phyloP scores from a whole-genome alignment of 2,888 invertebrate genomes.

The Hofmannophila pseudospretella region DNA sequence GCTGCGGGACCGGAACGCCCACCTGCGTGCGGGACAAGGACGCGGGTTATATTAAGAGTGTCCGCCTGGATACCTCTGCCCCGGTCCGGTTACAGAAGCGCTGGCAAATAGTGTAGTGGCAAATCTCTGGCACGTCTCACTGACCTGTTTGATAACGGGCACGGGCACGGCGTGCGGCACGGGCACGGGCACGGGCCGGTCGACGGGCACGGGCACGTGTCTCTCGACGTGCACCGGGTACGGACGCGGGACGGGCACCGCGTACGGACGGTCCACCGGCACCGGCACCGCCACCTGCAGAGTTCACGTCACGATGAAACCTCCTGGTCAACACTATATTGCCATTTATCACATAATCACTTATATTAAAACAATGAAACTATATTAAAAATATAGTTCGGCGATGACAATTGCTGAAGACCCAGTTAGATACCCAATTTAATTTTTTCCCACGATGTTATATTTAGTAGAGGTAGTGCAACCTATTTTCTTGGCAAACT shows the following conservation, averaged over 20 bases:
- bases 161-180: conserved; percentile 65
- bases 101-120: not conserved
- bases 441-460: too few species aligned
- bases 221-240: conserved; percentile 69
- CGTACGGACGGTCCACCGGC: conserved; percentile 70
- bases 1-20: conserved; percentile 64
- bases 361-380: too few species aligned
- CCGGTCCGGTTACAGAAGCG: not conserved
- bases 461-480: too few species aligned
- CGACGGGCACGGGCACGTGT: conserved; percentile 69
- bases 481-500: too few species aligned
- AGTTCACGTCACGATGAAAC: too few species aligned
- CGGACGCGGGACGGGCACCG: conserved; percentile 69
- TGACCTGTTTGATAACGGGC: conserved; percentile 65
- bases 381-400: too few species aligned
- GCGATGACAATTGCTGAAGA: too few species aligned
- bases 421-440: too few species aligned
- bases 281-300: conserved; percentile 65
- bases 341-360: too few species aligned
- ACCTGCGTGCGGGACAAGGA: conserved; percentile 40
- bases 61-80: not conserved
- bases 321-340: too few species aligned
- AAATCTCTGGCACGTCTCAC: too few species aligned
- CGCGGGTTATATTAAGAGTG: not conserved
- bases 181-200: conserved; percentile 69